Conservation (phyloP, 1,140 invertebrate genomes). For the Drosophila carrolli region DNA sequence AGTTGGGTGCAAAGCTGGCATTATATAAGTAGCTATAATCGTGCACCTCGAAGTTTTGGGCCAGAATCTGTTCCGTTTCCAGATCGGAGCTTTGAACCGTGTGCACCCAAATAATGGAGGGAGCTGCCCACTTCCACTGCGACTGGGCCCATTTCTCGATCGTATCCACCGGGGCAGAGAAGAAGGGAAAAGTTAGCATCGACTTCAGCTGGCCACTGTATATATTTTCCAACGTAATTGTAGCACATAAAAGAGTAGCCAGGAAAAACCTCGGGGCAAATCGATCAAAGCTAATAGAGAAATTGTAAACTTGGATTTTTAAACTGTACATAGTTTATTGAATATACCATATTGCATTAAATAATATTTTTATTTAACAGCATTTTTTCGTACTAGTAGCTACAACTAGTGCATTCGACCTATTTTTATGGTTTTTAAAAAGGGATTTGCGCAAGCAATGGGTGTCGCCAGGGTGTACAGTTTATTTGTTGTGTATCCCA, state of each 20-base stretch:
- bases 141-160: conserved; percentile 62
- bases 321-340: too few relatives aligned
- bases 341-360: too few relatives aligned
- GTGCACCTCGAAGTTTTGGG: conserved; percentile 62
- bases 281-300: conserved; percentile 39
- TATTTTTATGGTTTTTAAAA: too few relatives aligned
- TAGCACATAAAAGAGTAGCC: conserved; percentile 69
- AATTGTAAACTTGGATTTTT: not conserved
- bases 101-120: conserved; percentile 72
- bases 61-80: conserved; percentile 62
- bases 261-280: conserved; percentile 71
- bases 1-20: conserved; percentile 62
- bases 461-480: too few relatives aligned
- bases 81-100: conserved; percentile 67
- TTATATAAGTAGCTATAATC: conserved; percentile 73
- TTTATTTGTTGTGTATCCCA: too few relatives aligned
- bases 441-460: too few relatives aligned
- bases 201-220: conserved; percentile 81
- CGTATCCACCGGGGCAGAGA: conserved; percentile 67
- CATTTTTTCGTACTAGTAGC: too few relatives aligned
- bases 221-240: conserved; percentile 79
- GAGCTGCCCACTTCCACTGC: conserved; percentile 78
- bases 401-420: too few relatives aligned
- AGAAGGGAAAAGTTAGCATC: conserved; percentile 70
- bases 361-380: too few relatives aligned